Base-by-base conservation (phyloP, 2,797 vertebrate genomes). In the Sebastes trivittatus region DNA sequence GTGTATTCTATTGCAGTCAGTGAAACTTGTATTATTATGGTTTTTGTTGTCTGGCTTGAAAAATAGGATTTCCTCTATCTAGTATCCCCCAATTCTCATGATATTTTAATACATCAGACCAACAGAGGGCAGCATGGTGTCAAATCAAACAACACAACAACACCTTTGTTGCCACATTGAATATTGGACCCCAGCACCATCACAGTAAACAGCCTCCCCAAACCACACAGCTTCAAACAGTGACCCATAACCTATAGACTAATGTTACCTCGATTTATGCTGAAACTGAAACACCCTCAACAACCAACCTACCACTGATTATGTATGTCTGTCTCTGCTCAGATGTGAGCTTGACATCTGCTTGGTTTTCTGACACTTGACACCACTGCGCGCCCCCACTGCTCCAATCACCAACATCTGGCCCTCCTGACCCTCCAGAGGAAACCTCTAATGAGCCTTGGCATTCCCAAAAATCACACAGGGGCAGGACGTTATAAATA, bases 401-500 rank as follows among this genome's bases (percentile, higher is more conserved):
- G 75, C 80, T 69, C 75, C 90, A 85, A 84, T 88, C 82, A 75
- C 70, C 84, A 86, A 90, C 93, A 94, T 94, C 92, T 93, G 93
- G 88, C 80, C 78, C 78, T 10, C 30, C 64, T 90, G 90, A 94
- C 86, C 89, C 85, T 82, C 79, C 72, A 77, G 78, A 91, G 89
- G 87, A 93, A 93, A 84, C 80, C 82, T 91, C 86, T 91, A 93
- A 94, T 87, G 92, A 90, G 87, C 90, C 84, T 83, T 67, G 72
- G 78, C 88, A 84, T 83, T 80, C 85, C 82, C 82, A 74, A 67
- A 81, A 85, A 86, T 82, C 75, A 81, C 80, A 80, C 74, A 64
- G 67, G 69, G 69, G 85, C 85, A 85, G 81, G 83, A 82, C 60
- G 70, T 87, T 94, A 93, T 94, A 94, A 95, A 93, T 93, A 93